These are phyloP conservation scores for Drosophila tsacasi DNA, from an alignment of 1,140 invertebrate genomes.

Conservation along the genomic window DNA sequence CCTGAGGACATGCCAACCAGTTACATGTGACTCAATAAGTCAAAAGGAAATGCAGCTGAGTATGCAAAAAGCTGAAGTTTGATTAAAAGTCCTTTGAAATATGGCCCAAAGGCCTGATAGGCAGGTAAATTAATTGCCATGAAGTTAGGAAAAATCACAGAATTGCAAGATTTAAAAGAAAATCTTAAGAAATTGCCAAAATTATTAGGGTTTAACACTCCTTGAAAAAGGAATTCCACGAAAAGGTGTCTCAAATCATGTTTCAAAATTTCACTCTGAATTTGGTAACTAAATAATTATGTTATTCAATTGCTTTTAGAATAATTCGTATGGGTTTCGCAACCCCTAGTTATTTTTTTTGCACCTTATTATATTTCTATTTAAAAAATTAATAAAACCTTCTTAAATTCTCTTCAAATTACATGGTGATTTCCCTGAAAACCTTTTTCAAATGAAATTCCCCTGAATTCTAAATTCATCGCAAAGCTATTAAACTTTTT, in stretches of 20 bases:
- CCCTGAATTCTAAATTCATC: constrained; percentile 19
- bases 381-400: background rate
- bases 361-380: too few relatives aligned
- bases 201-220: too few relatives aligned
- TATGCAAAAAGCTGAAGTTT: constrained; percentile 18
- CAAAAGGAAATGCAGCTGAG: constrained; percentile 31
- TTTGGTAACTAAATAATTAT: background rate
- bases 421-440: background rate
- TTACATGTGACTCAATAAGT: constrained; percentile 58
- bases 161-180: too few relatives aligned
- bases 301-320: too few relatives aligned
- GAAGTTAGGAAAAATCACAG: background rate
- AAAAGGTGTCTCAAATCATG: too few relatives aligned
- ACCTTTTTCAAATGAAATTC: constrained; percentile 9
- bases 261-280: background rate
- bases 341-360: background rate
- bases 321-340: background rate
- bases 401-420: background rate
- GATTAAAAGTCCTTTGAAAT: constrained; percentile 31
- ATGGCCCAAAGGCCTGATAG: constrained; percentile 20
- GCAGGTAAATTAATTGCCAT: constrained; percentile 31
- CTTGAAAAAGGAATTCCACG: too few relatives aligned
- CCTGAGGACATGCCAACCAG: constrained; percentile 47
- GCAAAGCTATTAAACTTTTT: background rate
- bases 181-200: background rate